Evolutionary conservation across 2,113 vertebrate genomes (phyloP).

Genomic region (Hirundichthys speculiger): DNA sequence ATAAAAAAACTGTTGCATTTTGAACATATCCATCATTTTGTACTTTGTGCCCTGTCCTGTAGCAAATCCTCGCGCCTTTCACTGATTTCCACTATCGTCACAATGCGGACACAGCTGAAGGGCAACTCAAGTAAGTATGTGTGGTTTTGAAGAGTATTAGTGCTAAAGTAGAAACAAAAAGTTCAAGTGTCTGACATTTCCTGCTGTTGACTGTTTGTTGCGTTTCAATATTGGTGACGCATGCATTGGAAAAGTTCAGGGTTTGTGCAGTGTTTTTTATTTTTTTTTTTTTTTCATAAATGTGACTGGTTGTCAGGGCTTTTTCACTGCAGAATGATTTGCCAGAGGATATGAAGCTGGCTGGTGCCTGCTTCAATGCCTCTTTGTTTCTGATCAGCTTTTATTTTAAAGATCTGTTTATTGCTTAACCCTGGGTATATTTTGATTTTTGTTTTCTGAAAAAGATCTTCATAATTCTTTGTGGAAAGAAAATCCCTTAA

Average conservation of each 20-base stretch:
- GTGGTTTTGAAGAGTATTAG: constrained; percentile 10
- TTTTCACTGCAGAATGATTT: constrained; percentile 31
- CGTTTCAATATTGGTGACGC: constrained; percentile 34
- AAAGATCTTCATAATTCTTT: constrained; percentile 6
- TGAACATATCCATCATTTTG: constrained; percentile 10
- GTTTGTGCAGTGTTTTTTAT: constrained; percentile 43
- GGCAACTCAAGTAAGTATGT: constrained; percentile 95
- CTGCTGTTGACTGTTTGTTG: constrained; percentile 32
- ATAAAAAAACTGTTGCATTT: too few species aligned
- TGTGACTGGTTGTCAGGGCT: constrained; percentile 24
- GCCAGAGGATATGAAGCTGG: constrained; percentile 18
- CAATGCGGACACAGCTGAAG: constrained; percentile 95
- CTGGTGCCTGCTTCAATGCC: neutral
- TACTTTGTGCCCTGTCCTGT: constrained; percentile 48
- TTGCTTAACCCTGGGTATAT: too few species aligned
- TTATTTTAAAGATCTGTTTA: constrained; percentile 9
- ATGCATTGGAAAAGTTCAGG: constrained; percentile 24
- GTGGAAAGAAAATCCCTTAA: neutral
- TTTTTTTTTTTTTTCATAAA: too few species aligned
- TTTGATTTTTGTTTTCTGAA: neutral
- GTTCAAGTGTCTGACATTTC: constrained; percentile 46
- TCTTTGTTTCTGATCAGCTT: constrained; percentile 17
- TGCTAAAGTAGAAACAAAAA: constrained; percentile 43
- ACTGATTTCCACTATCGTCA: constrained; percentile 99
- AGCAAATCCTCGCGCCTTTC: constrained; percentile 98